Base-by-base conservation (phyloP, 2,797 vertebrate species). In the Gephyroberyx darwinii region DNA sequence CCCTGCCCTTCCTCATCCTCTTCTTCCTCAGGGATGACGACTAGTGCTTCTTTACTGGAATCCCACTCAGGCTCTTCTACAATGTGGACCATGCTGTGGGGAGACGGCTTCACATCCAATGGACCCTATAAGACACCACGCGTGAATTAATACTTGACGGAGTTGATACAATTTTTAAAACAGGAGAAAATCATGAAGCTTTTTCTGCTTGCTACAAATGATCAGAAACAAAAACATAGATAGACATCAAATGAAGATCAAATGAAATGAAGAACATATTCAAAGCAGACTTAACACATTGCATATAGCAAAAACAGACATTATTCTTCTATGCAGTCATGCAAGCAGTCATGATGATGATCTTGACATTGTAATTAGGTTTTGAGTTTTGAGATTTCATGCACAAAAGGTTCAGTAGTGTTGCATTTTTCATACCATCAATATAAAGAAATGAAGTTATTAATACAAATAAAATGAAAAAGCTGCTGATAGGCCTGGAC, bases 41-140 rank as follows among this genome's bases (percentile, higher is more conserved):
- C 93, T 5, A 93, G 89, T 5, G 68, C 74, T 50, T 93, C 91
- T 71, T 94, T 94, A 54, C 82, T 86, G 2, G 88, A 89, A 65
- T 93, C 91, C 82, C 85, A 85, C 13, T 91, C 87, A 0, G 91
- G 87, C 75, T 84, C 90, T 52, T 97, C 95, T 50, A 97, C 92
- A 41, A 99, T 95, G 84, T 96, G 96, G n/a, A 99, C 93, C 76
- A 94, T 92, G 70, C 95, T 97, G 56, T 96, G 95, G 1, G 95
- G 94, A 39, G 95, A 95, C 0, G 95, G 94, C 81, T 96, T 98
- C 93, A 98, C 94, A 78, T 98, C 94, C 94, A 99, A 71, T 77
- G 90, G 86, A 87, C 94, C 93, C 92, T 93, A 75, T 55, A 54
- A 75, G 39, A 83, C n/a, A 73, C 1, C 71, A 4, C 43, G 30